A percentile compares a stretch with the other conserved stretches of the same genome.
Evolutionary conservation across 2,888 invertebrate genomes (phyloP).

Genomic region (Mimumesa dahlbomi): DNA sequence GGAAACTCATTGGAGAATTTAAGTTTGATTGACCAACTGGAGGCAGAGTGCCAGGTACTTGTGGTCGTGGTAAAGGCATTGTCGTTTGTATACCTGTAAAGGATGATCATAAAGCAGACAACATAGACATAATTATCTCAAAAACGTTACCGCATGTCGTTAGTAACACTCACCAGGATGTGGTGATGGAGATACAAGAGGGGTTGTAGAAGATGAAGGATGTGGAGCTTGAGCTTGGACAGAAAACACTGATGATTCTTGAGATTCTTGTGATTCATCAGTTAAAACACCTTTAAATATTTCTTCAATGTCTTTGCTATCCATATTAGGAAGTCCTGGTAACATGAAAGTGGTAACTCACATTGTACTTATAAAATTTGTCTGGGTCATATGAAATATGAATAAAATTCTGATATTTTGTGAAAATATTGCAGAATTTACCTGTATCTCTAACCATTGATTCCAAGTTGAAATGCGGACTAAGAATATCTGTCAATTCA

Average conservation of each 20-base stretch:
- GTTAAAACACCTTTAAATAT: slow-evolving; percentile 94
- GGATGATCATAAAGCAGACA: background rate
- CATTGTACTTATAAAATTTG: background rate
- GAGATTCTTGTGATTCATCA: slow-evolving; percentile 91
- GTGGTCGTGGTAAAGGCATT: slow-evolving; percentile 74
- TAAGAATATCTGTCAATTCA: slow-evolving; percentile 85
- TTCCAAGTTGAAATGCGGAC: slow-evolving; percentile 88
- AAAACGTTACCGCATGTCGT: background rate
- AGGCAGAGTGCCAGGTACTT: slow-evolving; percentile 81
- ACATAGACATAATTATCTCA: no score
- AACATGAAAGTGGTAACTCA: background rate
- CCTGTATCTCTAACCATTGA: slow-evolving; percentile 86
- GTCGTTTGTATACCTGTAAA: slow-evolving; percentile 59
- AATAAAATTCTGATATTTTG: no score
- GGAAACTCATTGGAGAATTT: slow-evolving; percentile 87
- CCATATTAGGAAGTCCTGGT: slow-evolving; percentile 89
- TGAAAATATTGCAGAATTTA: slow-evolving; percentile 46
- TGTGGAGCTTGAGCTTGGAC: slow-evolving; percentile 74
- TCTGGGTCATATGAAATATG: background rate
- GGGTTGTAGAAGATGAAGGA: slow-evolving; percentile 73
- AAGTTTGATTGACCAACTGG: slow-evolving; percentile 81
- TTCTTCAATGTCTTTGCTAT: slow-evolving; percentile 94
- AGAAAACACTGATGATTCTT: slow-evolving; percentile 85
- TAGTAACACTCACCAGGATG: slow-evolving; percentile 75
- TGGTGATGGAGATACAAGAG: slow-evolving; percentile 78